These are phyloP conservation scores for Tychaedon coryphoeus DNA, from an alignment of 2,113 vertebrate species.

Conservation along the genomic window DNA sequence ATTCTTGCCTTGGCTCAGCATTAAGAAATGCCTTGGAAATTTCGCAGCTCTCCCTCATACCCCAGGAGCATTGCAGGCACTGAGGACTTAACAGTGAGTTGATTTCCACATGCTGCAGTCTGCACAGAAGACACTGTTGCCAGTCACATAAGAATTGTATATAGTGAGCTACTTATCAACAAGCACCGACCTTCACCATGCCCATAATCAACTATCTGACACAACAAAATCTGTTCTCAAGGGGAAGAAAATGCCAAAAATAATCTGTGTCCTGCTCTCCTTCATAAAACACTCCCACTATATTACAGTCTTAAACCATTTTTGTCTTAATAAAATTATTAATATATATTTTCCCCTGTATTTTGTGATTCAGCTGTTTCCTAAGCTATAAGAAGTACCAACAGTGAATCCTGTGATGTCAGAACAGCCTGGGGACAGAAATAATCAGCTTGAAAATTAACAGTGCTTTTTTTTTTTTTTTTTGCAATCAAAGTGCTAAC, in stretches of 20 bases:
- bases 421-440: neutral
- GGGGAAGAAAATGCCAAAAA: neutral
- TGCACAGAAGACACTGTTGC: neutral
- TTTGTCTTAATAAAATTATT: neutral
- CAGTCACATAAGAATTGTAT: neutral
- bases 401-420: neutral
- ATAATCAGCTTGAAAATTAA: conserved; percentile 27
- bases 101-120: neutral
- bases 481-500: neutral
- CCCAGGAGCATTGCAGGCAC: neutral
- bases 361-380: neutral
- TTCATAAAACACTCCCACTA: neutral
- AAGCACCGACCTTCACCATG: neutral
- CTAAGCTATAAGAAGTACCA: neutral
- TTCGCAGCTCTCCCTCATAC: neutral
- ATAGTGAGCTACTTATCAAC: neutral
- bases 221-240: neutral
- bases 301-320: neutral
- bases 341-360: neutral
- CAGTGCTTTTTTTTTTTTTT: neutral
- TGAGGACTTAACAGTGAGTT: neutral
- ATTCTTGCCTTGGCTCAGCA: neutral
- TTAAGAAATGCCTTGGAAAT: neutral
- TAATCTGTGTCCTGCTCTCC: neutral
- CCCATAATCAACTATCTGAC: neutral